Conservation (phyloP, 2,888 invertebrate genomes). For the Oscheius sp. region DNA sequence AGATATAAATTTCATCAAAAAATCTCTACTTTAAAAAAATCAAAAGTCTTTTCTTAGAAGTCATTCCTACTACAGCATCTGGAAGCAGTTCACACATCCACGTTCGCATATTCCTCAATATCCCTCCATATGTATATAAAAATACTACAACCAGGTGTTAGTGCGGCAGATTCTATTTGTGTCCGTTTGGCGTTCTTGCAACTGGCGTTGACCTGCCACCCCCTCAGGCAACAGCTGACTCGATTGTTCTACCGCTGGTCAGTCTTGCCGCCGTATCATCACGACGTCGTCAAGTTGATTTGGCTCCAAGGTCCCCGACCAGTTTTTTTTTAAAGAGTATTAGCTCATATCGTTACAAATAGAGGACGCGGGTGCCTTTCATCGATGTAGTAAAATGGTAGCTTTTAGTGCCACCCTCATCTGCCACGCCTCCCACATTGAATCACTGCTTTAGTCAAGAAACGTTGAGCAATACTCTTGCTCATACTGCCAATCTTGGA, state of each 20-base stretch:
- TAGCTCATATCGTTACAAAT: neutral
- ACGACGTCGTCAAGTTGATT: neutral
- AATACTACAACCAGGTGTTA: constrained; percentile 1
- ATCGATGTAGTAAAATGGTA: constrained; percentile 19
- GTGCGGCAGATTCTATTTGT: constrained; percentile 22
- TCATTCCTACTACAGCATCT: constrained; percentile 4
- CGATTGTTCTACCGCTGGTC: constrained; percentile 26
- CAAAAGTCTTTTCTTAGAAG: too few relatives aligned
- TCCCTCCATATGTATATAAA: neutral
- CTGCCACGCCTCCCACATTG: constrained; percentile 21
- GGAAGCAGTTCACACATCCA: neutral
- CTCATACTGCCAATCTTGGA: too few relatives aligned
- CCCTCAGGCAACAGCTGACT: constrained; percentile 30
- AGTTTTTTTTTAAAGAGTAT: neutral
- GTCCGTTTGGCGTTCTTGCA: constrained; percentile 25
- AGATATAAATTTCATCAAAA: too few relatives aligned
- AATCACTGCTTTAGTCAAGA: constrained; percentile 9
- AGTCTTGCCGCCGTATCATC: constrained; percentile 8
- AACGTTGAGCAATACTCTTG: neutral
- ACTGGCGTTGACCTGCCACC: constrained; percentile 29
- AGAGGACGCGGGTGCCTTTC: neutral
- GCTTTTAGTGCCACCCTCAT: constrained; percentile 23
- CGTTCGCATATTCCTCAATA: neutral
- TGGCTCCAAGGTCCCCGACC: neutral
- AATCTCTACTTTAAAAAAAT: too few relatives aligned